phyloP scores from a whole-genome alignment of 1,140 invertebrate genomes.

The Cyclargus thomasi region DNA sequence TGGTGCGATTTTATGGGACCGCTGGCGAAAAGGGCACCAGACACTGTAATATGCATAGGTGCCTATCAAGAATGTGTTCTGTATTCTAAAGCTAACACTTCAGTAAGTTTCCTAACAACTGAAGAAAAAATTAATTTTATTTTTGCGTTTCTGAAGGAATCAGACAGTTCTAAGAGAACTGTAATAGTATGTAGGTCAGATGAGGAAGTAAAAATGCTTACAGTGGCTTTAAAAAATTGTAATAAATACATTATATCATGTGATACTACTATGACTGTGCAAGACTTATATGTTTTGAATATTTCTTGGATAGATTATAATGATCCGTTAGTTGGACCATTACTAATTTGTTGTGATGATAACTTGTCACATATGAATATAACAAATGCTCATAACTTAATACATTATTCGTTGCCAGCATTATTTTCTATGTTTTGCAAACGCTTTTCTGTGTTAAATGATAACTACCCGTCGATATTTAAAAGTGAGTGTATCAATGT shows the following conservation, averaged over 20 bases:
- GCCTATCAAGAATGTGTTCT: conserved; percentile 63
- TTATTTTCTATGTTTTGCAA: conserved; percentile 58
- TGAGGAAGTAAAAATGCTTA: conserved; percentile 48
- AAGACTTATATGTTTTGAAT: conserved; percentile 50
- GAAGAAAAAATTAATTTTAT: conserved; percentile 43
- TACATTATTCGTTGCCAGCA: conserved; percentile 58
- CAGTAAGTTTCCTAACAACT: conserved; percentile 46
- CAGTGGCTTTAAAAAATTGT: conserved; percentile 32
- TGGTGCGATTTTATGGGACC: conserved; percentile 60
- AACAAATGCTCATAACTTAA: conserved; percentile 52
- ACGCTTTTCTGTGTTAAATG: conserved; percentile 61
- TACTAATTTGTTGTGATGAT: conserved; percentile 61
- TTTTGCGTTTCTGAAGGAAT: conserved; percentile 44
- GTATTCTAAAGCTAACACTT: conserved; percentile 55
- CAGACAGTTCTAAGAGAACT: conserved; percentile 45
- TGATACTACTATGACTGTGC: conserved; percentile 49
- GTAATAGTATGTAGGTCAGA: conserved; percentile 58
- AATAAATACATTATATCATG: conserved; percentile 44
- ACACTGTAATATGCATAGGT: conserved; percentile 56
- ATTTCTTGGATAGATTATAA: conserved; percentile 45
- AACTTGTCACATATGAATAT: conserved; percentile 63
- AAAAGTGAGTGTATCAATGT: conserved; percentile 33
- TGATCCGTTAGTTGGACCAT: conserved; percentile 48
- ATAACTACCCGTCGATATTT: conserved; percentile 63
- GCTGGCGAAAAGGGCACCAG: conserved; percentile 48